Conservation (phyloP, 2,888 invertebrate genomes). For the Patella depressa region DNA sequence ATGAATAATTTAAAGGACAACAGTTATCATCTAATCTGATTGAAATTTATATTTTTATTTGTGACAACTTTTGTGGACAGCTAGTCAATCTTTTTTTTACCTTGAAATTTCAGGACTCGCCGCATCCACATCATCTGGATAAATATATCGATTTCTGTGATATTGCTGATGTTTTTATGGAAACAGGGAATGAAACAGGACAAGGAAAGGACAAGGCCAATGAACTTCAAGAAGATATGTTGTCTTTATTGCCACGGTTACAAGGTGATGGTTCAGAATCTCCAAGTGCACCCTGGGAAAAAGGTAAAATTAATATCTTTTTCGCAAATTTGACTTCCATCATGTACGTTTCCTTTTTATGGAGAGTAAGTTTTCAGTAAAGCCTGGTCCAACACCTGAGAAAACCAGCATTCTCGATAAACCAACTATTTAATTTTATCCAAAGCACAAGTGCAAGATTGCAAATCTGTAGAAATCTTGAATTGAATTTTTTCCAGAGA, state of each 20-base stretch:
- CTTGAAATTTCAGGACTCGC: neutral
- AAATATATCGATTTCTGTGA: neutral
- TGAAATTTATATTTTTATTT: too few relatives aligned
- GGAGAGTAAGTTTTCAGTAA: too few relatives aligned
- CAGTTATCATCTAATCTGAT: too few relatives aligned
- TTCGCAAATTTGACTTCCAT: neutral
- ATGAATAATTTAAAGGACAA: too few relatives aligned
- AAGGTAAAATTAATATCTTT: neutral
- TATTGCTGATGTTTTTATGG: neutral
- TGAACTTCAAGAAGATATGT: conserved; percentile 13
- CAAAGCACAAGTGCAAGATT: too few relatives aligned
- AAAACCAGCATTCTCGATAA: too few relatives aligned
- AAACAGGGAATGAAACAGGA: neutral
- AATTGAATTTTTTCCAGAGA: neutral
- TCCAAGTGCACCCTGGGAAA: conserved; percentile 12
- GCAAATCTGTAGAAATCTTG: too few relatives aligned
- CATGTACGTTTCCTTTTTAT: neutral
- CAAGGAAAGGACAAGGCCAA: conserved; percentile 2
- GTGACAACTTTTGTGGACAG: too few relatives aligned
- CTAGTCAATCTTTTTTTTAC: too few relatives aligned
- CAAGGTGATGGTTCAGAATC: conserved; percentile 24
- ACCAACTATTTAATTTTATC: too few relatives aligned
- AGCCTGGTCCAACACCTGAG: too few relatives aligned
- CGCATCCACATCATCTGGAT: neutral
- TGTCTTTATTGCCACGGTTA: conserved; percentile 20